phyloP scores from a whole-genome alignment of 53 echinoderm and acorn worm genomes.

The Temnopleurus reevesii region DNA sequence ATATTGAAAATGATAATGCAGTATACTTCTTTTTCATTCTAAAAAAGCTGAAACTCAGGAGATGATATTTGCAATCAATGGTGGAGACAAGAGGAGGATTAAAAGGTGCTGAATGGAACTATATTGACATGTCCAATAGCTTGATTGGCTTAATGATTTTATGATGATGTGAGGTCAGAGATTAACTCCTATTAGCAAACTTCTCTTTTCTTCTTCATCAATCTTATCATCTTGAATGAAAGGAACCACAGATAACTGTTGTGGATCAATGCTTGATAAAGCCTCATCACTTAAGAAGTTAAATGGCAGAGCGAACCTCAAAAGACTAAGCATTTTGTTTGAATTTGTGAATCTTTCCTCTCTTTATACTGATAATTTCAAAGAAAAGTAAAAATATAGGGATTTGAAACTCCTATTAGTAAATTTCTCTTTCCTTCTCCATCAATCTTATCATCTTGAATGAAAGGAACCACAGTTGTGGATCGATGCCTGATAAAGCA shows the following conservation, averaged over 20 bases:
- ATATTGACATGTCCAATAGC: conserved; percentile 17
- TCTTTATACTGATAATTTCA: too few species aligned
- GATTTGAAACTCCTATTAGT: not conserved
- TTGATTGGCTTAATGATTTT: conserved; percentile 38
- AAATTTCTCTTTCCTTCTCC: not conserved
- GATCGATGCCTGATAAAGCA: not conserved
- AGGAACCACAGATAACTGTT: not conserved
- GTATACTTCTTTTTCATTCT: too few species aligned
- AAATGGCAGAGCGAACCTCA: too few species aligned
- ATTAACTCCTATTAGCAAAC: not conserved
- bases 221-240: not conserved
- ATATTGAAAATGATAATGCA: too few species aligned
- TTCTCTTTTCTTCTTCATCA: not conserved
- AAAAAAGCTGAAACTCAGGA: too few species aligned
- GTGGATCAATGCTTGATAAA: not conserved
- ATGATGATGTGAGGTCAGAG: conserved; percentile 16
- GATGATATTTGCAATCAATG: not conserved
- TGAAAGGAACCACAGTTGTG: not conserved
- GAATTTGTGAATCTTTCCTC: too few species aligned
- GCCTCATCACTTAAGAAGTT: too few species aligned
- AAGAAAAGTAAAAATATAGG: too few species aligned
- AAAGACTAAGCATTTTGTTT: too few species aligned
- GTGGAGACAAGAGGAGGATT: conserved; percentile 12
- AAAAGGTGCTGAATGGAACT: not conserved
- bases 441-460: not conserved